A percentile compares a stretch with the other conserved stretches of the same genome.
Evolutionary conservation across 2,113 vertebrate species (phyloP).

Genomic region (Australoheros scitulus): DNA sequence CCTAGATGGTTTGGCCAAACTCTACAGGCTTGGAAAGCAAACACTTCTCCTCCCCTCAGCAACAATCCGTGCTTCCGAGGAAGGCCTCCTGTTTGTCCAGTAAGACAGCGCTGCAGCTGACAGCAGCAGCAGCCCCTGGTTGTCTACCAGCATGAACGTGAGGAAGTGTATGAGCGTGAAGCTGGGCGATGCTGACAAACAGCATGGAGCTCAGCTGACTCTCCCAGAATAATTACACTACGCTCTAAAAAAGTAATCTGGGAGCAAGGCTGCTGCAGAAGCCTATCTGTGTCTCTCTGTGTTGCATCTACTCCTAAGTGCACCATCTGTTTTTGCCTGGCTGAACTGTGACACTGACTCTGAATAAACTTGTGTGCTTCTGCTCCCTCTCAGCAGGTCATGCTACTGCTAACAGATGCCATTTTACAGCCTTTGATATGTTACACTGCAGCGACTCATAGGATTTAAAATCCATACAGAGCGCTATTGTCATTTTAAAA

Average conservation of each 20-base stretch:
- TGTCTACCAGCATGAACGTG: constrained; percentile 36
- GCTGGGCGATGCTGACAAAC: constrained; percentile 43
- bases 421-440: constrained; percentile 34
- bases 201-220: constrained; percentile 50
- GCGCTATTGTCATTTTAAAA: constrained; percentile 42
- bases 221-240: constrained; percentile 63
- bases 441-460: neutral
- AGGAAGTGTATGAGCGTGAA: constrained; percentile 37
- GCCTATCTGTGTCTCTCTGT: constrained; percentile 57
- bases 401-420: constrained; percentile 21
- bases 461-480: constrained; percentile 34
- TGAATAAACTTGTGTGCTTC: constrained; percentile 39
- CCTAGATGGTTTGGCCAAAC: neutral
- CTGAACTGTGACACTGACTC: constrained; percentile 54
- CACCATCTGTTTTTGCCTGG: constrained; percentile 63
- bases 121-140: constrained; percentile 23
- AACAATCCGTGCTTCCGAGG: neutral
- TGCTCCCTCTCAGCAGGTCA: constrained; percentile 49
- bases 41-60: neutral
- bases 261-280: constrained; percentile 42
- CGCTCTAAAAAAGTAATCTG: constrained; percentile 34
- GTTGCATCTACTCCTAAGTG: constrained; percentile 56
- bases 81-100: constrained; percentile 10
- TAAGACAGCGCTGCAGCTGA: constrained; percentile 18
- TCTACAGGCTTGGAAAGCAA: neutral